phyloP scores from a whole-genome alignment of 2,888 invertebrate species.

The Mythimna impura region DNA sequence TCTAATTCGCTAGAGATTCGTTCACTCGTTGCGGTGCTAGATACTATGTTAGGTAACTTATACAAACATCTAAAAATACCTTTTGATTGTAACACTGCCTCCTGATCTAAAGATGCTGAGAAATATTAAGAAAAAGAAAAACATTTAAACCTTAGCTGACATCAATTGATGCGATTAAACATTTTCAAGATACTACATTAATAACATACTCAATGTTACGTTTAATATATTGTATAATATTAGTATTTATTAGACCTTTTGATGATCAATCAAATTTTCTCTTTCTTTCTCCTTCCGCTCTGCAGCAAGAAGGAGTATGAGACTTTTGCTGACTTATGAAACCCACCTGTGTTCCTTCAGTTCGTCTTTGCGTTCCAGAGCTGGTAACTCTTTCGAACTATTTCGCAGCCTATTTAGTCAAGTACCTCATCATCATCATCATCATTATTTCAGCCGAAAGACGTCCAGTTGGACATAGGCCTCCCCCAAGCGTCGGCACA shows the following conservation, averaged over 20 bases:
- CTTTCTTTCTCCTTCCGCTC: no score
- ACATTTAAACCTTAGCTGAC: not conserved
- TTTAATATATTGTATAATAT: not conserved
- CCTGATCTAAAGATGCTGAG: not conserved
- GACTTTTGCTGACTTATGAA: no score
- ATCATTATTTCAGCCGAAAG: no score
- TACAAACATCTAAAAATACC: constrained; percentile 16
- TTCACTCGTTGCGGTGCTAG: constrained; percentile 29
- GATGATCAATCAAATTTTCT: no score
- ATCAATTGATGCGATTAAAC: not conserved
- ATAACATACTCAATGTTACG: not conserved
- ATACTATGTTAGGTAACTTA: constrained; percentile 43
- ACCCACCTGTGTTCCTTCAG: no score
- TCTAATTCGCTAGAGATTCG: constrained; percentile 36
- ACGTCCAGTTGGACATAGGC: no score
- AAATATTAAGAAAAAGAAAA: not conserved
- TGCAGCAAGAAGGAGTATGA: no score
- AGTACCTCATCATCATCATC: no score
- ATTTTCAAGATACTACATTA: not conserved
- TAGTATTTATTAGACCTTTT: not conserved
- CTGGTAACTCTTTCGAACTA: no score
- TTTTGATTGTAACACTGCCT: constrained; percentile 22
- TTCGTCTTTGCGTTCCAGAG: no score
- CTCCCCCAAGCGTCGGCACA: no score
- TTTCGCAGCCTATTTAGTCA: no score